These are phyloP conservation scores for Kryphioiulus occultus DNA, from an alignment of 2,888 invertebrate species.

Conservation along the genomic window DNA sequence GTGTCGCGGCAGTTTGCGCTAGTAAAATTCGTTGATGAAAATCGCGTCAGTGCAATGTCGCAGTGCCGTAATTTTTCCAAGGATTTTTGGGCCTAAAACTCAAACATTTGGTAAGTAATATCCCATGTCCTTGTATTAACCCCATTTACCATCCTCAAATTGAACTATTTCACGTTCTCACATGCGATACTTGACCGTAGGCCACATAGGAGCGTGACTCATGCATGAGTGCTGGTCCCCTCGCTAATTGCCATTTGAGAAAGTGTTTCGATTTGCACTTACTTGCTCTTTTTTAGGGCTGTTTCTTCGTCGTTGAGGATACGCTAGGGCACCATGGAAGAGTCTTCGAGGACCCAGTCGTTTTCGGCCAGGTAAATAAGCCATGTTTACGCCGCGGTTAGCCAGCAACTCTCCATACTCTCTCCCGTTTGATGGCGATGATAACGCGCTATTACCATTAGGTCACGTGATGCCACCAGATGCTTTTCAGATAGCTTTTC, in stretches of 20 bases:
- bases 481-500: not conserved
- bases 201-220: not conserved
- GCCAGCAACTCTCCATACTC: not conserved
- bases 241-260: not conserved
- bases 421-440: not conserved
- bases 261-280: not conserved
- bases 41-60: too few species aligned
- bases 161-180: not conserved
- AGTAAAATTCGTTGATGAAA: too few species aligned
- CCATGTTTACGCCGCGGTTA: not conserved
- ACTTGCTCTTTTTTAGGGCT: not conserved
- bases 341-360: constrained; percentile 33
- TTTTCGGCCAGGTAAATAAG: constrained; percentile 39
- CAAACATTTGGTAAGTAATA: not conserved
- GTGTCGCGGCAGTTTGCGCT: not conserved
- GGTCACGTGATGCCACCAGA: constrained; percentile 5
- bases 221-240: not conserved
- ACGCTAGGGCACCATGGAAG: constrained; percentile 7
- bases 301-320: not conserved
- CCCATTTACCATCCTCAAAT: not conserved
- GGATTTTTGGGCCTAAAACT: not conserved
- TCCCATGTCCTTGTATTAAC: not conserved
- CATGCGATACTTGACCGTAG: not conserved
- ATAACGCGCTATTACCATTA: not conserved
- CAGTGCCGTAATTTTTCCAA: not conserved